Conservation (phyloP, 2,797 vertebrate genomes). For the Miichthys miiuy region DNA sequence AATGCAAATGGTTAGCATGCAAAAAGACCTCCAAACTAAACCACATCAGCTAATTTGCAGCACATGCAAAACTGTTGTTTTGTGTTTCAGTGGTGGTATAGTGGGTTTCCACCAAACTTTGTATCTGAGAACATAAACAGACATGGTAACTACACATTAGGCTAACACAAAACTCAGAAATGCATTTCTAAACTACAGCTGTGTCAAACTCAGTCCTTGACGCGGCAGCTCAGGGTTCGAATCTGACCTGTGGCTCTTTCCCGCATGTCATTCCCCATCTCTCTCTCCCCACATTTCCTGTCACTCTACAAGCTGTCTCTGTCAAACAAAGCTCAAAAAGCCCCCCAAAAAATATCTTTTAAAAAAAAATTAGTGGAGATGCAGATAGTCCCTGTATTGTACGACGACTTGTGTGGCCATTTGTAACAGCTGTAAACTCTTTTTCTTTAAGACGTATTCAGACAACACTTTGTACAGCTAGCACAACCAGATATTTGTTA, state of each 20-base stretch:
- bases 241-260: no score
- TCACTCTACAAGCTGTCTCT: no score
- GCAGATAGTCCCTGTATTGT: no score
- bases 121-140: not conserved
- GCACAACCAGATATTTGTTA: not conserved
- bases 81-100: not conserved
- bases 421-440: no score
- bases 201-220: not conserved
- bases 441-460: not conserved
- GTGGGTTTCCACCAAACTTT: not conserved
- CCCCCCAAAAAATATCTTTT: no score
- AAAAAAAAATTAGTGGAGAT: no score
- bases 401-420: no score
- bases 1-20: not conserved
- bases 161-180: not conserved
- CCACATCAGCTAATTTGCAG: not conserved
- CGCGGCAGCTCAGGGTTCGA: no score
- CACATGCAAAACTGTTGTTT: conserved; percentile 9
- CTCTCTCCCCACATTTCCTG: no score
- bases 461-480: no score
- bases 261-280: no score
- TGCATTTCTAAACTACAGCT: not conserved
- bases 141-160: not conserved
- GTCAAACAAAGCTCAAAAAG: no score
- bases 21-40: conserved; percentile 1